Conservation (phyloP, 2,113 vertebrate genomes). For the Onychostruthus taczanowskii region DNA sequence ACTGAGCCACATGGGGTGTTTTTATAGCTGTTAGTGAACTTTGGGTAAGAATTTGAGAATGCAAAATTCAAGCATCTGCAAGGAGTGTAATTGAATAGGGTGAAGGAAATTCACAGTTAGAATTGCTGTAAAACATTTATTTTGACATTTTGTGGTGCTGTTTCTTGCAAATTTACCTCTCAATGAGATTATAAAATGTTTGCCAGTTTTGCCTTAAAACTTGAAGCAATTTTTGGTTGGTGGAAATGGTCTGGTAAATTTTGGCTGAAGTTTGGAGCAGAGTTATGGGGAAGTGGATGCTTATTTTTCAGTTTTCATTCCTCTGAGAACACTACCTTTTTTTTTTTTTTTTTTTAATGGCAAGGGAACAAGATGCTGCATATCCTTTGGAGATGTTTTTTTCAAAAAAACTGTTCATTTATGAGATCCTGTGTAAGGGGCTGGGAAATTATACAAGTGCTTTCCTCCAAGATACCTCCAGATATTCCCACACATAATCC, state of each 20-base stretch:
- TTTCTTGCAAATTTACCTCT: background rate
- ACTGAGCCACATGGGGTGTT: background rate
- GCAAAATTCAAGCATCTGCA: background rate
- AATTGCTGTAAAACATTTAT: background rate
- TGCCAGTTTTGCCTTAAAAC: background rate
- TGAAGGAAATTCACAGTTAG: background rate
- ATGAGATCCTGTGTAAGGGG: background rate
- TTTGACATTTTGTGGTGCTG: background rate
- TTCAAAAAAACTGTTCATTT: background rate
- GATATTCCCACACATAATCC: background rate
- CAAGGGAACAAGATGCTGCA: too few relatives aligned
- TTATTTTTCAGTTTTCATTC: background rate
- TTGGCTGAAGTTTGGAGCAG: background rate
- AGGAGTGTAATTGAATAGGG: background rate
- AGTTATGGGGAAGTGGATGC: background rate
- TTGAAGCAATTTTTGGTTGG: background rate
- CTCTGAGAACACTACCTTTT: background rate
- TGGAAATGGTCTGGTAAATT: background rate
- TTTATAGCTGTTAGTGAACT: background rate
- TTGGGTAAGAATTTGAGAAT: background rate
- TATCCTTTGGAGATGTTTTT: background rate
- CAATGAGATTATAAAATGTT: background rate
- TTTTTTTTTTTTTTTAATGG: accelerated
- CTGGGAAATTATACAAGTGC: background rate
- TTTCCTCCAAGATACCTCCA: background rate